phyloP scores from a whole-genome alignment of 2,888 invertebrate genomes.

The Macrophya alboannulata region DNA sequence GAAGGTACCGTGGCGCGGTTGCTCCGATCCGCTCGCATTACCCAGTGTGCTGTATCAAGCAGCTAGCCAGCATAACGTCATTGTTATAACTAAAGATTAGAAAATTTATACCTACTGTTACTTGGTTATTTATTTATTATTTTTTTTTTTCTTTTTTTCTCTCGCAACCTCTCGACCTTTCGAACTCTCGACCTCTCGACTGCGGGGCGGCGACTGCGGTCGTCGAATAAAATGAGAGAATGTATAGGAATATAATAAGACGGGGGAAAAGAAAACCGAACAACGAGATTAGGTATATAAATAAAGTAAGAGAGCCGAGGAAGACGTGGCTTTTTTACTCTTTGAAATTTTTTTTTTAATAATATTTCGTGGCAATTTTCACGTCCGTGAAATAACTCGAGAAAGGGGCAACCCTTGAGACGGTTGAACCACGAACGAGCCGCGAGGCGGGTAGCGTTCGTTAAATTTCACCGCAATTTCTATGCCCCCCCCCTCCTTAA shows the following conservation, averaged over 20 bases:
- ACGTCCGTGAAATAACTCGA: background rate
- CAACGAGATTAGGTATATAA: slow-evolving; percentile 20
- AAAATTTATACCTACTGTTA: background rate
- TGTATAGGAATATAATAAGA: slow-evolving; percentile 7
- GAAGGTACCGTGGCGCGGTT: slow-evolving; percentile 15
- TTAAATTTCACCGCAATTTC: slow-evolving; percentile 46
- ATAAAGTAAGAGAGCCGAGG: slow-evolving; percentile 23
- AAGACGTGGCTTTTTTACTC: background rate
- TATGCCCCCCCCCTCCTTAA: background rate
- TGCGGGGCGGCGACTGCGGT: background rate
- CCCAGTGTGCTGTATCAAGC: background rate
- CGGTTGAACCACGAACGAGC: slow-evolving; percentile 35
- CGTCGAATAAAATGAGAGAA: background rate
- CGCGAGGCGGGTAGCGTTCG: slow-evolving; percentile 20
- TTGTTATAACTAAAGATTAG: background rate
- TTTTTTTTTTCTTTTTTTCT: background rate
- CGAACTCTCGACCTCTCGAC: slow-evolving; percentile 43
- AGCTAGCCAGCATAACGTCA: background rate
- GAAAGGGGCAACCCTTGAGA: slow-evolving; percentile 41
- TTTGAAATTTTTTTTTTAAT: background rate
- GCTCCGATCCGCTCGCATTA: slow-evolving; percentile 38
- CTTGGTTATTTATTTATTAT: background rate
- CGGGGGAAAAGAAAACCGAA: slow-evolving; percentile 53
- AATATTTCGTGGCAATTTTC: slow-evolving; percentile 23
- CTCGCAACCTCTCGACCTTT: background rate